Conservation (phyloP, 2,113 vertebrate species). For the Collichthys lucidus region DNA sequence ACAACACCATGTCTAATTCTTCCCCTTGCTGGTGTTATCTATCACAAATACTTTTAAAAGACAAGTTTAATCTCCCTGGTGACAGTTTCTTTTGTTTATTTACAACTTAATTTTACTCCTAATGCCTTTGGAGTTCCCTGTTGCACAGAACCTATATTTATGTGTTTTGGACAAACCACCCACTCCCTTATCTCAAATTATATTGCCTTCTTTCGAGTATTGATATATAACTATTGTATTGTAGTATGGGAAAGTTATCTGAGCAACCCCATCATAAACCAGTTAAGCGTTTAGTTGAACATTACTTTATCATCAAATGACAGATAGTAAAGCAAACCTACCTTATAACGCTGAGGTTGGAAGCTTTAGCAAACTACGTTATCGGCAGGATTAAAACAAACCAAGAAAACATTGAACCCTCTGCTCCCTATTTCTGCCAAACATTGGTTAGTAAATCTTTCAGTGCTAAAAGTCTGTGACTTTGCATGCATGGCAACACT, state of each 20-base stretch:
- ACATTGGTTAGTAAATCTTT: background rate
- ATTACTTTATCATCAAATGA: background rate
- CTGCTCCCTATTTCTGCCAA: background rate
- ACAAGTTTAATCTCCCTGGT: background rate
- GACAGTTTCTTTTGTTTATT: background rate
- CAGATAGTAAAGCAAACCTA: background rate
- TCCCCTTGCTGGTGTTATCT: background rate
- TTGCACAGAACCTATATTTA: conserved; percentile 1
- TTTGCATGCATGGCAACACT: conserved; percentile 2
- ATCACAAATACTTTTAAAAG: conserved; percentile 3
- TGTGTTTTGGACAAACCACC: background rate
- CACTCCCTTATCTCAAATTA: background rate
- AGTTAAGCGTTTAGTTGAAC: background rate
- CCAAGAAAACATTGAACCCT: background rate
- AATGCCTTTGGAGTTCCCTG: conserved; percentile 7
- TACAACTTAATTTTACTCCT: conserved; percentile 5
- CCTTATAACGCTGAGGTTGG: background rate
- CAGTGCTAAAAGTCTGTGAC: background rate
- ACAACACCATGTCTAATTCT: background rate
- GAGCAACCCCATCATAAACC: background rate
- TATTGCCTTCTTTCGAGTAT: background rate
- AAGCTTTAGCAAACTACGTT: background rate
- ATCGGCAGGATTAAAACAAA: background rate
- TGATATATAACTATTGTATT: background rate
- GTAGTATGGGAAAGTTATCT: background rate